phyloP scores from a whole-genome alignment of 2,797 vertebrate genomes.

The Tapirus indicus region DNA sequence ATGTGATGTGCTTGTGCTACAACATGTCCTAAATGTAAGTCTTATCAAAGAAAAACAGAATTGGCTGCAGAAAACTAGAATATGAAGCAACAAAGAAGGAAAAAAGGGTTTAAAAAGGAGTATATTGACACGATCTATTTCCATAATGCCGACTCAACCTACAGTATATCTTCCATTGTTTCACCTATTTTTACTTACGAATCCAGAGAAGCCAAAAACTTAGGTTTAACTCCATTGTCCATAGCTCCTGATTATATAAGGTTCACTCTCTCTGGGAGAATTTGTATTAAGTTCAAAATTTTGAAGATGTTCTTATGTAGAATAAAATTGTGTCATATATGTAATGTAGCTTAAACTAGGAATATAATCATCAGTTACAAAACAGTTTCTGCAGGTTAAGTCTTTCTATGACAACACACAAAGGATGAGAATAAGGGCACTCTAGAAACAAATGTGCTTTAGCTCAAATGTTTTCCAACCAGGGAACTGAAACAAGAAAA shows the following conservation, averaged over 20 bases:
- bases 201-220: background rate
- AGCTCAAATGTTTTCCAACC: background rate
- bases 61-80: background rate
- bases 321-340: background rate
- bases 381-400: background rate
- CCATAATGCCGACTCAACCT: rapidly evolving
- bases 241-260: background rate
- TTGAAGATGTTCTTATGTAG: background rate
- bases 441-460: background rate
- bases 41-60: background rate
- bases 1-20: background rate
- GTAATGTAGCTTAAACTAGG: background rate
- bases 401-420: background rate
- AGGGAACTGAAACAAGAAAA: background rate
- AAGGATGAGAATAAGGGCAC: background rate
- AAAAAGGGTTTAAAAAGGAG: background rate
- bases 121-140: background rate
- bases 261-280: background rate
- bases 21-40: background rate
- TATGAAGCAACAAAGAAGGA: background rate
- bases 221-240: background rate
- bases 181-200: background rate
- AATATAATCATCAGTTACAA: background rate
- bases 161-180: background rate
- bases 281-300: background rate